phyloP scores from a whole-genome alignment of 2,888 invertebrate species.

The Liodrosophila aerea region DNA sequence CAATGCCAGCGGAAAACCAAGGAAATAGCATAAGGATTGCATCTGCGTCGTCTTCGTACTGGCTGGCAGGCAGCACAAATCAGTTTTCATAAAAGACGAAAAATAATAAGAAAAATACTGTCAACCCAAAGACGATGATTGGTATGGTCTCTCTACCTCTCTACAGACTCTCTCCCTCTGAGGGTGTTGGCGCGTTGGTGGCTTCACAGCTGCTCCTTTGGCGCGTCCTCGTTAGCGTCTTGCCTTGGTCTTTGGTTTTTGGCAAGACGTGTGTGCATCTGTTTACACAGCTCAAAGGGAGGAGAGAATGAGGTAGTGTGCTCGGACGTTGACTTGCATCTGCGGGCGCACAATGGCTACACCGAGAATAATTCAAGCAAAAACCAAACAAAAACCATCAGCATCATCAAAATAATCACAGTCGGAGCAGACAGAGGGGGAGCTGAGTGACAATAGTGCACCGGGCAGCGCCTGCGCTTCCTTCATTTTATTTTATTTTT shows the following conservation, averaged over 20 bases:
- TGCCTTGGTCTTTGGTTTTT: constrained; percentile 56
- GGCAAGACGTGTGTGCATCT: constrained; percentile 75
- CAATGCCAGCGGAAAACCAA: constrained; percentile 63
- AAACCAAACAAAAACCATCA: constrained; percentile 38
- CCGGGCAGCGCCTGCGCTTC: constrained; percentile 50
- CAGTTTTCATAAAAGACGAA: constrained; percentile 43
- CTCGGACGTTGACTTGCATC: constrained; percentile 81
- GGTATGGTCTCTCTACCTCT: too few species aligned
- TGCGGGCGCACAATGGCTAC: constrained; percentile 70
- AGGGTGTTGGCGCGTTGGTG: constrained; percentile 74
- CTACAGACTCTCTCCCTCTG: constrained; percentile 14
- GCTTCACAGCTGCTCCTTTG: constrained; percentile 75
- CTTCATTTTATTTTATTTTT: constrained; percentile 35
- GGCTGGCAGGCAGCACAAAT: constrained; percentile 60
- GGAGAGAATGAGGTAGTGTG: neutral
- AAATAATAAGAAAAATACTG: constrained; percentile 46
- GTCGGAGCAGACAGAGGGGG: constrained; percentile 30
- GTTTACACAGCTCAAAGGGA: constrained; percentile 54
- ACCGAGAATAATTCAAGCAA: neutral
- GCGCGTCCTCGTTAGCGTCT: constrained; percentile 47
- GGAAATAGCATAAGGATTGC: constrained; percentile 49
- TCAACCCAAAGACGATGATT: constrained; percentile 54
- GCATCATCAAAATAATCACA: constrained; percentile 62
- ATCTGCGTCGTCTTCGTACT: constrained; percentile 59
- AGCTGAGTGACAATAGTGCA: constrained; percentile 64